phyloP scores from a whole-genome alignment of 2,113 vertebrate genomes.

The Neoarius graeffei region DNA sequence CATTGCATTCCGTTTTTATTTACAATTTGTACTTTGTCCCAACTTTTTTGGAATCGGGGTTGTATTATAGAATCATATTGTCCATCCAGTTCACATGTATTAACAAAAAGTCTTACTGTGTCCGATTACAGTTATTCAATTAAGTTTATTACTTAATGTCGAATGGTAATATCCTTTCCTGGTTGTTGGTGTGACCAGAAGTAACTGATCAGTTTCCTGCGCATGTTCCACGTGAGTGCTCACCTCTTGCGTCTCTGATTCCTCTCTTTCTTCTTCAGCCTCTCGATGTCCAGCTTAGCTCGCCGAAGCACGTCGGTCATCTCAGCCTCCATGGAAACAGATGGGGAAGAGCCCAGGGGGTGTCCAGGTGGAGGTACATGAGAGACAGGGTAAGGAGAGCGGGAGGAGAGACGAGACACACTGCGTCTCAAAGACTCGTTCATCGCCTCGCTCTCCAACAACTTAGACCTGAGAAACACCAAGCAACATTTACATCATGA shows the following conservation, averaged over 20 bases:
- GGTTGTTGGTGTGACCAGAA: too few relatives aligned
- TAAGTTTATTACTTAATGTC: too few relatives aligned
- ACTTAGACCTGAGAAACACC: slow-evolving; percentile 78
- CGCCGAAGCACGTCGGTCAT: slow-evolving; percentile 84
- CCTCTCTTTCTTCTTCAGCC: slow-evolving; percentile 89
- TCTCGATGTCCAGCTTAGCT: slow-evolving; percentile 92
- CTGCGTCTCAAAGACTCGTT: slow-evolving; percentile 90
- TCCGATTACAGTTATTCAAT: too few relatives aligned
- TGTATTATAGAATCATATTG: background rate
- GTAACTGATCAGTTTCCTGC: background rate
- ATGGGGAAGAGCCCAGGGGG: slow-evolving; percentile 72
- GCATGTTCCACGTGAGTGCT: background rate
- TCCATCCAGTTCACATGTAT: background rate
- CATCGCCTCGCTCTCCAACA: slow-evolving; percentile 94
- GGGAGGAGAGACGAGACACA: slow-evolving; percentile 76
- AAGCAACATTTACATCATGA: background rate
- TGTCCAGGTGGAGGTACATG: slow-evolving; percentile 60
- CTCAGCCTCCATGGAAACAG: slow-evolving; percentile 79
- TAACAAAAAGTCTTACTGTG: background rate
- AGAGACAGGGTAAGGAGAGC: slow-evolving; percentile 70
- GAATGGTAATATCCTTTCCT: too few relatives aligned
- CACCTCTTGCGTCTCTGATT: slow-evolving; percentile 87
- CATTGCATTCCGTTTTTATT: too few relatives aligned
- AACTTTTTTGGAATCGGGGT: too few relatives aligned
- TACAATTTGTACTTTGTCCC: too few relatives aligned